These are phyloP conservation scores for Augiades crinisus DNA, from an alignment of 2,888 invertebrate genomes.

Conservation along the genomic window DNA sequence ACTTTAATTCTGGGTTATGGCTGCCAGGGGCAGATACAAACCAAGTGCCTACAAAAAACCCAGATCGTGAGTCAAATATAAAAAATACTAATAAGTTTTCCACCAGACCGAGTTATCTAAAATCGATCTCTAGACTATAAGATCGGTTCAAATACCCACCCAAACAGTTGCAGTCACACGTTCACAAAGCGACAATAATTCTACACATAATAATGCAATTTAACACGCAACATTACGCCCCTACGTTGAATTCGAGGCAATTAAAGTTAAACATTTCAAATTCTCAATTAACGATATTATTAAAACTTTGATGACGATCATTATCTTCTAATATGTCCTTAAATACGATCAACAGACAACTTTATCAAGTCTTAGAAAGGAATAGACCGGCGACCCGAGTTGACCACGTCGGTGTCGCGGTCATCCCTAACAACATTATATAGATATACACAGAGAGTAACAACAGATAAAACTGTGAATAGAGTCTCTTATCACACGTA, in stretches of 20 bases:
- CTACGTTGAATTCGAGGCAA: slow-evolving; percentile 27
- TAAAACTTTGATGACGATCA: slow-evolving; percentile 30
- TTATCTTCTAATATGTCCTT: slow-evolving; percentile 49
- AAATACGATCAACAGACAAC: slow-evolving; percentile 70
- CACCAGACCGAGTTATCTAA: too few species aligned
- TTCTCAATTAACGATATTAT: slow-evolving; percentile 28
- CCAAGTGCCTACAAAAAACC: too few species aligned
- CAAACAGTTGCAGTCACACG: slow-evolving; percentile 28
- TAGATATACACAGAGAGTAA: slow-evolving; percentile 58
- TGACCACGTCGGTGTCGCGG: slow-evolving; percentile 33
- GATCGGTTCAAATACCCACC: too few species aligned
- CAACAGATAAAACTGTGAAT: slow-evolving; percentile 46
- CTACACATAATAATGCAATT: slow-evolving; percentile 31
- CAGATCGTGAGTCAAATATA: too few species aligned
- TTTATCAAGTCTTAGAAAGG: slow-evolving; percentile 61
- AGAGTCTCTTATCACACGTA: too few species aligned
- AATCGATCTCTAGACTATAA: too few species aligned
- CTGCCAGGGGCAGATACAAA: too few species aligned
- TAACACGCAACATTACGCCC: slow-evolving; percentile 26
- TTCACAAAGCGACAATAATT: slow-evolving; percentile 28
- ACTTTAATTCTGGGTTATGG: too few species aligned
- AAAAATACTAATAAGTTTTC: not conserved
- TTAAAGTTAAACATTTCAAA: slow-evolving; percentile 31
- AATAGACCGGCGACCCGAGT: slow-evolving; percentile 45
- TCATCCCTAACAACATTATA: slow-evolving; percentile 56